A percentile compares a stretch with the other conserved stretches of the same genome.
Conservation (phyloP, 2,797 vertebrate species). For the Monodelphis domestica region DNA sequence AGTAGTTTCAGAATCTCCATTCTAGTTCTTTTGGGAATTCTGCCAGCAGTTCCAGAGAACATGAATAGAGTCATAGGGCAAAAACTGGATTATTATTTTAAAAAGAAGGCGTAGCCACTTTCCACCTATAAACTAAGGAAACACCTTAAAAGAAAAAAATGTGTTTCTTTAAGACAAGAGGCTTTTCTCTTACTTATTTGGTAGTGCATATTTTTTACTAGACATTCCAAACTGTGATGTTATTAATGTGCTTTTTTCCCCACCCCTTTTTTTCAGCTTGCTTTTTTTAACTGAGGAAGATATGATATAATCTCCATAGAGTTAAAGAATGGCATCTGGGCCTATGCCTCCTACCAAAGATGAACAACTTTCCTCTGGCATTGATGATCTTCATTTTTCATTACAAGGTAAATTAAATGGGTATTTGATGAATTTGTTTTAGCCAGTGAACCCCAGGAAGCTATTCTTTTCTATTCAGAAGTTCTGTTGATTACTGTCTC, state of each 20-base stretch:
- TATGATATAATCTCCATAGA: conserved; percentile 63
- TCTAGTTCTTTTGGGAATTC: conserved; percentile 46
- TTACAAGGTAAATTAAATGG: conserved; percentile 89
- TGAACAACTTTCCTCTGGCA: conserved; percentile 89
- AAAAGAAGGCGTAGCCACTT: conserved; percentile 37
- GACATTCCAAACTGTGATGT: conserved; percentile 9
- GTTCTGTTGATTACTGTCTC: background rate
- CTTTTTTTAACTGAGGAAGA: conserved; percentile 64
- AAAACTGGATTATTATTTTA: conserved; percentile 65
- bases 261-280: conserved; percentile 75
- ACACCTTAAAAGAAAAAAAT: background rate
- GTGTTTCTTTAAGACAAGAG: rapidly evolving
- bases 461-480: background rate
- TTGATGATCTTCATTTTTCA: conserved; percentile 91
- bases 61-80: conserved; percentile 56
- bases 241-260: background rate
- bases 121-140: conserved; percentile 43
- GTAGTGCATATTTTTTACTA: background rate
- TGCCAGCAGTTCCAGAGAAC: conserved; percentile 48
- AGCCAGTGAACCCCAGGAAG: background rate
- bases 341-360: conserved; percentile 79
- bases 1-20: background rate
- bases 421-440: background rate
- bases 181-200: conserved; percentile 29
- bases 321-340: conserved; percentile 86